Conservation (phyloP, 2,888 invertebrate species). For the Smittia sp. region DNA sequence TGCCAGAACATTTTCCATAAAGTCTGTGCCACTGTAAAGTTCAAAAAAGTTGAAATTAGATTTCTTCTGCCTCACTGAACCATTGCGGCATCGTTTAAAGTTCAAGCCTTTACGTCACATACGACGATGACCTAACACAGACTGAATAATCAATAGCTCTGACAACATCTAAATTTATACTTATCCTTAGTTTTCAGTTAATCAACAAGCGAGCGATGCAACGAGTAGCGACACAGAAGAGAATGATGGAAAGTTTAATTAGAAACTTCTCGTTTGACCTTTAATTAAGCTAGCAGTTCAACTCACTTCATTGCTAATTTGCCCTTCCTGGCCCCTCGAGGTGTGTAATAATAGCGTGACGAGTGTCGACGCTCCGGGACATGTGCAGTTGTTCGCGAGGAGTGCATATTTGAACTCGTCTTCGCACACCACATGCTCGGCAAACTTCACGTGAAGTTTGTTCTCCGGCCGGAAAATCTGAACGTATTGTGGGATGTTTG, state of each 20-base stretch:
- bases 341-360: slow-evolving; percentile 95
- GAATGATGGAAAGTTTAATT: slow-evolving; percentile 2
- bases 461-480: slow-evolving; percentile 98
- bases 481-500: slow-evolving; percentile 94
- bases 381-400: slow-evolving; percentile 96
- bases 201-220: slow-evolving; percentile 11
- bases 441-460: slow-evolving; percentile 97
- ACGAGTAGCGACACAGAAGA: not conserved
- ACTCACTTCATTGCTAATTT: slow-evolving; percentile 40
- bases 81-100: no score
- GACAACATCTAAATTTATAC: slow-evolving; percentile 14
- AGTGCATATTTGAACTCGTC: slow-evolving; percentile 99
- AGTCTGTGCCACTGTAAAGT: slow-evolving; percentile 97
- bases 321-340: slow-evolving; percentile 90
- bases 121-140: no score
- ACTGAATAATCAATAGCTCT: not conserved
- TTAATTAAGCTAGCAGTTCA: not conserved
- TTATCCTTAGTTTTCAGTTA: slow-evolving; percentile 14
- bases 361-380: slow-evolving; percentile 94
- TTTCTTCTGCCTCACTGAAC: not conserved
- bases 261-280: not conserved
- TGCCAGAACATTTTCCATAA: slow-evolving; percentile 98
- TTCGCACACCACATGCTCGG: slow-evolving; percentile 97
- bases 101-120: no score
- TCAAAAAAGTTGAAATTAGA: slow-evolving; percentile 44